Percentiles rank a stretch among this genome's conserved stretches.
phyloP scores from a whole-genome alignment of 2,113 vertebrate genomes.

The Lamprotornis superbus region DNA sequence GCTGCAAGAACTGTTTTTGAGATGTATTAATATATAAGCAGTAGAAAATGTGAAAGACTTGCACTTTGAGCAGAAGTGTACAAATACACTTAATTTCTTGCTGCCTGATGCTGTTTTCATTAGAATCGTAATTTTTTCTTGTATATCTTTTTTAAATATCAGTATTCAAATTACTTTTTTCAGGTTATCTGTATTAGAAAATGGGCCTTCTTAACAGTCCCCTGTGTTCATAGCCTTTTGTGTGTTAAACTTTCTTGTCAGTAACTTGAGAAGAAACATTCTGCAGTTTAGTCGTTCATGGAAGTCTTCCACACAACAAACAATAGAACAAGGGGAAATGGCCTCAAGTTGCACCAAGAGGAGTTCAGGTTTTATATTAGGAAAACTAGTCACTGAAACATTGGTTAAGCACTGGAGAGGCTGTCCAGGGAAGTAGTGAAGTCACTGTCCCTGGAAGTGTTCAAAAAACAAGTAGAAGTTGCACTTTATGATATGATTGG shows the following conservation, averaged over 20 bases:
- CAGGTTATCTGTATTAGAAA: background rate
- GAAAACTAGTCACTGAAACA: background rate
- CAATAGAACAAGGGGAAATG: background rate
- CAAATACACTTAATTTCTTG: background rate
- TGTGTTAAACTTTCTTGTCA: background rate
- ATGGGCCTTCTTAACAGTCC: background rate
- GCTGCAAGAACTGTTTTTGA: background rate
- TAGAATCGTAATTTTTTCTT: background rate
- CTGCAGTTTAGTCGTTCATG: rapidly evolving
- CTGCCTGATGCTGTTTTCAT: background rate
- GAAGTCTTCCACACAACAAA: background rate
- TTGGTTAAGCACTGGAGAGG: background rate
- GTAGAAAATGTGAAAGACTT: background rate
- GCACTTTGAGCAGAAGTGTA: background rate
- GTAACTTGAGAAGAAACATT: background rate
- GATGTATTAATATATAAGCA: background rate
- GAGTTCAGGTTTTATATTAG: background rate
- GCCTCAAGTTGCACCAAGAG: background rate
- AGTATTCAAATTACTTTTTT: background rate
- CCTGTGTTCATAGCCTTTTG: background rate
- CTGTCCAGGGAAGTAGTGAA: background rate
- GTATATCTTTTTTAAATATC: background rate
- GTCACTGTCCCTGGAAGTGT: background rate
- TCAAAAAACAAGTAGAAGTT: background rate
- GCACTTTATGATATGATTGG: background rate